phyloP scores from a whole-genome alignment of 2,113 vertebrate genomes.

The Campylorhamphus procurvoides region DNA sequence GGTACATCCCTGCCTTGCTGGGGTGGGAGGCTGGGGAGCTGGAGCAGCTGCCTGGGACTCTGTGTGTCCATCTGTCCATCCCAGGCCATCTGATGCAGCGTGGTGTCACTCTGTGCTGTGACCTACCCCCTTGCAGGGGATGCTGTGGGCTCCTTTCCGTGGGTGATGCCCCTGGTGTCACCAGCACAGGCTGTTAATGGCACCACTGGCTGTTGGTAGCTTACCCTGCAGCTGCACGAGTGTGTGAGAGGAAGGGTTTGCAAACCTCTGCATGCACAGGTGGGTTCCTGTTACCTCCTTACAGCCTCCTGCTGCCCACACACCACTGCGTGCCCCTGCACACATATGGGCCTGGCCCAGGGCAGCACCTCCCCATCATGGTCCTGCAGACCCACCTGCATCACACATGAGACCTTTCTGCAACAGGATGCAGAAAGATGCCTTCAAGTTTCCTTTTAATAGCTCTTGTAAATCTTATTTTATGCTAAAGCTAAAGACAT shows the following conservation, averaged over 20 bases:
- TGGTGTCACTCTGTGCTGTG: not conserved
- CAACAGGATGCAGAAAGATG: not conserved
- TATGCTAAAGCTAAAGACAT: not conserved
- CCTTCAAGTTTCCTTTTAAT: not conserved
- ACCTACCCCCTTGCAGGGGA: accelerated
- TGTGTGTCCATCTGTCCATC: accelerated
- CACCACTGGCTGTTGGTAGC: accelerated
- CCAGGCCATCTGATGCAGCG: accelerated
- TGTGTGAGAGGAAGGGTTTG: not conserved
- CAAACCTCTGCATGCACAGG: accelerated
- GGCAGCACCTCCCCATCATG: not conserved
- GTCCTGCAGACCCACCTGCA: not conserved
- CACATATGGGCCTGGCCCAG: not conserved
- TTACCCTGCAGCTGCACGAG: accelerated
- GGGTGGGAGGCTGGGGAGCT: not conserved
- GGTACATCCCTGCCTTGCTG: accelerated
- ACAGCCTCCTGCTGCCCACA: not conserved
- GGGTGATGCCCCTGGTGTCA: not conserved
- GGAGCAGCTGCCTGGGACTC: not conserved
- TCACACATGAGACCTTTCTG: not conserved
- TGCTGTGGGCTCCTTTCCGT: accelerated
- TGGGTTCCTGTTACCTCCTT: not conserved
- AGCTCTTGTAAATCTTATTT: conserved; percentile 31
- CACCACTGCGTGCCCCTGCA: not conserved
- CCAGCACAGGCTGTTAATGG: not conserved